Base-by-base conservation (phyloP, 2,888 invertebrate genomes). In the Brenthis daphne region DNA sequence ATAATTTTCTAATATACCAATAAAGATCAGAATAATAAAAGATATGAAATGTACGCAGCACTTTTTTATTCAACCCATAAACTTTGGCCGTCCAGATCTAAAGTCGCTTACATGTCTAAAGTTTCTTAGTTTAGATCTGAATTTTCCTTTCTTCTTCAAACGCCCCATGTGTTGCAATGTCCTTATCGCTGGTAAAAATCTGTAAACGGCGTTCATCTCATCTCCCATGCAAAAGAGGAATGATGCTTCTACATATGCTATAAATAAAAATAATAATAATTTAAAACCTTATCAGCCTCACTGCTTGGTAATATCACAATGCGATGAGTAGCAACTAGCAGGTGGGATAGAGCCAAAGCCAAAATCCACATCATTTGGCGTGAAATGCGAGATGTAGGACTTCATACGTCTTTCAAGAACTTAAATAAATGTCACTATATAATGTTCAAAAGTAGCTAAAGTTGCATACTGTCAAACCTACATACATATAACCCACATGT, bases 111-210 rank as follows among this genome's bases (percentile, higher is more conserved):
- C 79, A 74, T 83, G 87, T 60, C 82, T 78, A 81, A 89, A 77
- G 70, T 89, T 90, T 1, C 74, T 79, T 1, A 90, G 4, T 57
- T 77, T 83, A 57, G 84, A 82, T 57, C 76, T 76, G 73, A 78
- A 91, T 14, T 72, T 72, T 2, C 87, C 86, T 51, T 83, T 89
- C 53, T 76, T 83, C 76, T 84, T 87, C 24, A 92, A 74, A 3
- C 91, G 78, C 2, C 91, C 91, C 90, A 92, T 90, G 72, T 84
- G 87, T 73, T 91, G 90, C 48, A 92, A 73, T 0, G 90, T 89
- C 63, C 81, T 80, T 37, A 91, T 74, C 1, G 90, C 77, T 0
- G 91, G 91, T 64, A 91, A 74, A 67, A 92, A 88, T 6, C 88
- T 81, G 72, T 82, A 86, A 64, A 88, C 61, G 3, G 80, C 77